phyloP scores from a whole-genome alignment of 2,888 invertebrate species.

The Orchesella flavescens region DNA sequence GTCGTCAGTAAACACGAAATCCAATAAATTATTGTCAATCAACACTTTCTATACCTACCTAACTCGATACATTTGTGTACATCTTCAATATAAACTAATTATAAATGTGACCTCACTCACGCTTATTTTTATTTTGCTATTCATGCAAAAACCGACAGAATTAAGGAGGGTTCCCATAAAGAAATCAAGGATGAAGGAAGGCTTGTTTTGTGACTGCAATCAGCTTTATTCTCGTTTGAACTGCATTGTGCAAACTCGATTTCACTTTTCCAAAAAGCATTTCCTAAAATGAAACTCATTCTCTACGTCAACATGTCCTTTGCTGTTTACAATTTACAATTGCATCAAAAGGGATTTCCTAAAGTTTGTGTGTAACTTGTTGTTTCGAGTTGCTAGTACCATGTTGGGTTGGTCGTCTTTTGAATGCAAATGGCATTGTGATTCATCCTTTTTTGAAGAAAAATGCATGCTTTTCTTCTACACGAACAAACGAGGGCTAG shows the following conservation, averaged over 20 bases:
- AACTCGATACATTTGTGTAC: neutral
- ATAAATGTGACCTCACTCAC: neutral
- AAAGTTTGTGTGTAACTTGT: constrained; percentile 15
- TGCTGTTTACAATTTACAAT: constrained; percentile 36
- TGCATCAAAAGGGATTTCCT: constrained; percentile 59
- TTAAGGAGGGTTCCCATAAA: neutral
- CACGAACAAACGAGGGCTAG: constrained; percentile 40
- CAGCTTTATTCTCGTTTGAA: constrained; percentile 9
- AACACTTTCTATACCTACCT: neutral
- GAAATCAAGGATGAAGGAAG: too few species aligned
- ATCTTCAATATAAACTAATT: too few species aligned
- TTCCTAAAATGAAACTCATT: constrained; percentile 19
- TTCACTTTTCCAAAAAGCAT: constrained; percentile 59
- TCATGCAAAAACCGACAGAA: neutral
- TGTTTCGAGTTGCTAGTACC: constrained; percentile 47
- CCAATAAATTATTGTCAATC: neutral
- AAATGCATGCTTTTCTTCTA: constrained; percentile 23
- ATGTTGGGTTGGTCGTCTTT: constrained; percentile 52
- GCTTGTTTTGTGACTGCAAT: constrained; percentile 1
- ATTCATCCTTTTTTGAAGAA: constrained; percentile 44
- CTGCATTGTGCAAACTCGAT: constrained; percentile 46
- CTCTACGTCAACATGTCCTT: constrained; percentile 17
- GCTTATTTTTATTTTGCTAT: neutral
- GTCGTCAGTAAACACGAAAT: neutral
- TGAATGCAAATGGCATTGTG: constrained; percentile 59